Base-by-base conservation (phyloP, 2,797 vertebrate species). In the Antrozous pallidus region DNA sequence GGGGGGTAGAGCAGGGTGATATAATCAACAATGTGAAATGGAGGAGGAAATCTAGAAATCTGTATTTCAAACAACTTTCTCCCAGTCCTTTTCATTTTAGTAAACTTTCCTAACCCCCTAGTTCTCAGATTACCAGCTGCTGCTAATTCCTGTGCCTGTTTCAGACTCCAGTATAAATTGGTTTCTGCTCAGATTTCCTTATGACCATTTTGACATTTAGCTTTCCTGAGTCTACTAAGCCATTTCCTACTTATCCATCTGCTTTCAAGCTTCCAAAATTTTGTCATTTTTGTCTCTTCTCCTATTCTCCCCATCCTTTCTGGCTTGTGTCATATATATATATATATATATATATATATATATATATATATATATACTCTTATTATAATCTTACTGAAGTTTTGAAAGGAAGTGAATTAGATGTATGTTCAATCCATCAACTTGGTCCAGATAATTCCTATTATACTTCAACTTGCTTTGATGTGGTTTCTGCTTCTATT, bases 401-500 rank as follows among this genome's bases (percentile, higher is more conserved):
- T 90, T 77, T n/a, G 22, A 51, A 33, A 81, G 31, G n/a, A 85
- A 77, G 42, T 61, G 51, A 86, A 54, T 63, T 69, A 79, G 69
- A 36, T 88, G 18, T 81, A 3, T 92, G 26, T 28, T 95, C 47
- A 58, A n/a, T 78, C 33, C 45, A 63, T 91, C 67, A 88, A 0
- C 10, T 54, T 91, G 65, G 36, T 45, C 47, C 12, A 87, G 18
- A 38, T 8, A 70, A 17, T 42, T 4, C 28, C 11, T 33, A 33
- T 77, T 73, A 22, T 77, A 54, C 26, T 91, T 69, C 42, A 88
- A 5, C 38, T 91, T 78, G 61, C 28, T 94, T 91, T 94, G 75
- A 51, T 91, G 38, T 90, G 56, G 47, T 63, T 90, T 94, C 89
- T 84, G 47, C 38, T 87, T 91, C 69, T 83, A 16, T 63, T 73